These are phyloP conservation scores for Lampris megalopsis DNA, from an alignment of 2,113 vertebrate species.

Conservation along the genomic window DNA sequence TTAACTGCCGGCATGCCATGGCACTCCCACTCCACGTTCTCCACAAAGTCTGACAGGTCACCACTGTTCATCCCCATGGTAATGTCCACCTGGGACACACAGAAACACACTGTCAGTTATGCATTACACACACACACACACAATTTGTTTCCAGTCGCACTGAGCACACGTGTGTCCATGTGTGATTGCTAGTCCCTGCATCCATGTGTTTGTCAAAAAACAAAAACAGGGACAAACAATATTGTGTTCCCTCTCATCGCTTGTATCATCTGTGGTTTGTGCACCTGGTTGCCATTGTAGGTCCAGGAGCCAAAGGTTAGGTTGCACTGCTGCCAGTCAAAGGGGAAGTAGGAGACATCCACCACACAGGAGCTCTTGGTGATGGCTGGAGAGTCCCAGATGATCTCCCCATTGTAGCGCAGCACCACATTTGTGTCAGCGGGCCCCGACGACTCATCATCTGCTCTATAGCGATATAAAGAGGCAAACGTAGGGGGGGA, in stretches of 20 bases:
- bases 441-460: slow-evolving; percentile 90
- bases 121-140: background rate
- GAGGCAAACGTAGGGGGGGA: background rate
- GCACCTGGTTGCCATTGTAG: slow-evolving; percentile 97
- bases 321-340: slow-evolving; percentile 95
- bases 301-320: slow-evolving; percentile 99
- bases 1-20: slow-evolving; percentile 95
- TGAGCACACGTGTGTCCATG: background rate
- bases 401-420: slow-evolving; percentile 92
- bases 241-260: background rate
- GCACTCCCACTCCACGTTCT: slow-evolving; percentile 98
- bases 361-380: slow-evolving; percentile 97
- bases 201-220: too few species aligned
- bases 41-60: slow-evolving; percentile 95
- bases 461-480: slow-evolving; percentile 82
- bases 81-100: slow-evolving; percentile 80
- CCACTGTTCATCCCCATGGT: slow-evolving; percentile 89
- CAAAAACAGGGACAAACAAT: too few species aligned
- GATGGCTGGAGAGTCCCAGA: slow-evolving; percentile 96
- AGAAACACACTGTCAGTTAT: background rate
- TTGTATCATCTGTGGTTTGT: background rate
- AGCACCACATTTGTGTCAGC: slow-evolving; percentile 95
- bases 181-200: background rate
- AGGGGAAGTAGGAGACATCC: slow-evolving; percentile 96
- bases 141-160: too few species aligned